Evolutionary conservation across 30 jellyfish, hydroid and myxozoan species (phyloP).

Genomic region (Rhopilema esculentum): DNA sequence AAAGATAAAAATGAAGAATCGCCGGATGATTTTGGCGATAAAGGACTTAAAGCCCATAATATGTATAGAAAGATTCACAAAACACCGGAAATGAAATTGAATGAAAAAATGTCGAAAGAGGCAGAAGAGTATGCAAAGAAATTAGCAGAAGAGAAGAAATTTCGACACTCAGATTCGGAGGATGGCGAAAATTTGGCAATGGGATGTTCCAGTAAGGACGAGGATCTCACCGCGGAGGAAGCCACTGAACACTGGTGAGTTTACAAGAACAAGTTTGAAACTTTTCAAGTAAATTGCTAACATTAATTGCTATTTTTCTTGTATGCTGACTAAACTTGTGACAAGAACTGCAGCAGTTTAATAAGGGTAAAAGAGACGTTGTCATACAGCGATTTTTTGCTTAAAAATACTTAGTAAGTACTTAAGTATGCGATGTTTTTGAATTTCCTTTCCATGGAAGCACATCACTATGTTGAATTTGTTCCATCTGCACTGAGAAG

Average conservation of each 20-base stretch:
- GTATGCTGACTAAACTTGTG: no score
- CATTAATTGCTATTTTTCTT: no score
- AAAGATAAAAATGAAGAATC: neutral
- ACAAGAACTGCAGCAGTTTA: no score
- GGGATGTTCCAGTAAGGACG: conserved; percentile 65
- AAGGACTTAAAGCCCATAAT: conserved; percentile 67
- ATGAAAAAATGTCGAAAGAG: conserved; percentile 65
- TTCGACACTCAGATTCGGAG: conserved; percentile 49
- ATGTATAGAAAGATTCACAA: conserved; percentile 53
- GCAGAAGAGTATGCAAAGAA: conserved; percentile 83
- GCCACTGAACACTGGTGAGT: conserved; percentile 83
- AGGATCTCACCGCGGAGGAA: conserved; percentile 71
- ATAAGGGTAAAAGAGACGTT: no score
- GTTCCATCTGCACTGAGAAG: no score
- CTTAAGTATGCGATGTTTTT: no score
- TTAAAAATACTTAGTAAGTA: no score
- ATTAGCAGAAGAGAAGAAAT: conserved; percentile 46
- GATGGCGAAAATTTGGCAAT: conserved; percentile 91
- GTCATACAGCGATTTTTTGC: no score
- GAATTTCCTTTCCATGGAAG: no score
- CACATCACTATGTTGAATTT: no score
- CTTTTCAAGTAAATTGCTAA: no score
- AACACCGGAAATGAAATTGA: conserved; percentile 44
- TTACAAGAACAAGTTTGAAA: neutral
- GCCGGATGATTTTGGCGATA: neutral